phyloP scores from a whole-genome alignment of 1,140 invertebrate genomes.

The Drosophila chauvacae region DNA sequence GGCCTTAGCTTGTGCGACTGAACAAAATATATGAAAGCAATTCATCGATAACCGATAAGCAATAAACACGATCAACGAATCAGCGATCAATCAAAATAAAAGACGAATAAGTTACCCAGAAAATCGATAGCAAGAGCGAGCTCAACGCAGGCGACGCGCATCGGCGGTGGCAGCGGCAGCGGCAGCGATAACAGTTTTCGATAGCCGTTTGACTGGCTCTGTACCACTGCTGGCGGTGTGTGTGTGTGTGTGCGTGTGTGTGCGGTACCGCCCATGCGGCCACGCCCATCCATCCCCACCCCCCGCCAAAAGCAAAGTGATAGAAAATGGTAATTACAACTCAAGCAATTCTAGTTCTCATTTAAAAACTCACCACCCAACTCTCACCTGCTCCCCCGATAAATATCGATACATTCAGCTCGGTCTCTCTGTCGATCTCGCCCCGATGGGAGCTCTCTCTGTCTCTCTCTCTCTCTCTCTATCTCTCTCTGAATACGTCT shows the following conservation, averaged over 20 bases:
- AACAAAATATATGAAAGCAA: constrained; percentile 55
- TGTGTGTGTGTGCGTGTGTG: constrained; percentile 78
- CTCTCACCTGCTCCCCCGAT: constrained; percentile 36
- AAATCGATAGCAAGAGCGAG: constrained; percentile 20
- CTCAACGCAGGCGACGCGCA: constrained; percentile 34
- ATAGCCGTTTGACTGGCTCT: constrained; percentile 48
- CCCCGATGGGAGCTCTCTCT: constrained; percentile 24
- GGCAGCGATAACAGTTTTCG: constrained; percentile 40
- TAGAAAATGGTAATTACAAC: constrained; percentile 84
- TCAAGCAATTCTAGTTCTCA: constrained; percentile 70
- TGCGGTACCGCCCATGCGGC: constrained; percentile 54
- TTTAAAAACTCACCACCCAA: constrained; percentile 39
- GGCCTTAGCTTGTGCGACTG: constrained; percentile 80
- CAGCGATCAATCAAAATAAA: constrained; percentile 40
- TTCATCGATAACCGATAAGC: constrained; percentile 47
- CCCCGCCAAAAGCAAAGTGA: constrained; percentile 75
- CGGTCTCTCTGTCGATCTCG: constrained; percentile 39
- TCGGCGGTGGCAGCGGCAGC: constrained; percentile 42
- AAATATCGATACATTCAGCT: constrained; percentile 26
- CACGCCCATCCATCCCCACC: constrained; percentile 73
- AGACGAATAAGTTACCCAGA: constrained; percentile 17
- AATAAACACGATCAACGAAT: constrained; percentile 51
- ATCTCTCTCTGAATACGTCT: constrained; percentile 27
- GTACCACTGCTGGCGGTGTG: constrained; percentile 65
- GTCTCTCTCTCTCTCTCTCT: constrained; percentile 21